Conservation (phyloP, 2,888 invertebrate genomes). For the Muscina levida region DNA sequence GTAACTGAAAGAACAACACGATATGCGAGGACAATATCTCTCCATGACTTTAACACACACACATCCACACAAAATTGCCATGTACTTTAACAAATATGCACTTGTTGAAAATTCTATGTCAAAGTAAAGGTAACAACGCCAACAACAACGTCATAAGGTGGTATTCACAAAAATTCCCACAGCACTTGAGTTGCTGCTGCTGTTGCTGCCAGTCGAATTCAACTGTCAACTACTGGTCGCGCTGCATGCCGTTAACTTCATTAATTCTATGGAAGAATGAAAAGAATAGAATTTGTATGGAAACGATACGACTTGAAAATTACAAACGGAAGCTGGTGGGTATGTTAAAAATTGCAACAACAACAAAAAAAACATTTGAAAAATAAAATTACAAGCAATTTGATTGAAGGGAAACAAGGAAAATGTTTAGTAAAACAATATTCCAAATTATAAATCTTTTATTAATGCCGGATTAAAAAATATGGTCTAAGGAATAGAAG, state of each 20-base stretch:
- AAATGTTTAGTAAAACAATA: no score
- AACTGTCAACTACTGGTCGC: not conserved
- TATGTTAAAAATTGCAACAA: not conserved
- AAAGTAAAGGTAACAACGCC: slow-evolving; percentile 27
- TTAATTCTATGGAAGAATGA: slow-evolving; percentile 43
- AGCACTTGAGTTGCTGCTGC: slow-evolving; percentile 19
- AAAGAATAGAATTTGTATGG: slow-evolving; percentile 45
- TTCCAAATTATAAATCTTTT: no score
- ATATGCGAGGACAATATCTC: slow-evolving; percentile 10
- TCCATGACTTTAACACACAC: slow-evolving; percentile 25
- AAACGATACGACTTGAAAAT: slow-evolving; percentile 29
- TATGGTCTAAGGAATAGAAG: no score
- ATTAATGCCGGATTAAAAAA: no score
- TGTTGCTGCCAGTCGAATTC: not conserved
- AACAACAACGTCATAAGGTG: not conserved
- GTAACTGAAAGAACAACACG: not conserved
- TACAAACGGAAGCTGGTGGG: slow-evolving; percentile 27
- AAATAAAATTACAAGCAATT: not conserved
- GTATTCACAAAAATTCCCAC: slow-evolving; percentile 38
- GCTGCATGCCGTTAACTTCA: slow-evolving; percentile 19
- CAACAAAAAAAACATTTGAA: not conserved
- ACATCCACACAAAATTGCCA: not conserved
- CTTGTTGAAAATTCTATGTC: slow-evolving; percentile 36
- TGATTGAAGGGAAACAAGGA: not conserved
- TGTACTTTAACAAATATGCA: slow-evolving; percentile 11